Percentiles rank a stretch among this genome's conserved stretches.
Conservation (phyloP, 2,113 vertebrate species). For the Circaetus cinerascens region DNA sequence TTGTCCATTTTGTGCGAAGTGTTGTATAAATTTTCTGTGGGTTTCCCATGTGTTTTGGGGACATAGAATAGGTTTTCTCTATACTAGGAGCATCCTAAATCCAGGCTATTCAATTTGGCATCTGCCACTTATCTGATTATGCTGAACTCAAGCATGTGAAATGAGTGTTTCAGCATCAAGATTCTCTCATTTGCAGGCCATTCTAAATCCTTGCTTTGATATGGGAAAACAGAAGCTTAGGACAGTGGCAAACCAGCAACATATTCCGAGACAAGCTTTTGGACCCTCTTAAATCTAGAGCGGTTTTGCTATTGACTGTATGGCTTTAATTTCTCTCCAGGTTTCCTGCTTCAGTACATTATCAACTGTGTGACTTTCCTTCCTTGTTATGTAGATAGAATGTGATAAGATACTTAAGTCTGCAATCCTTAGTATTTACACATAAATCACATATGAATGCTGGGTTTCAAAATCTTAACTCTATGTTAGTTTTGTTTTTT, state of each 20-base stretch:
- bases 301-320: neutral
- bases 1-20: neutral
- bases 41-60: neutral
- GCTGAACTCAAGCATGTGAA: neutral
- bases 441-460: accelerated
- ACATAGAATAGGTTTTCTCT: neutral
- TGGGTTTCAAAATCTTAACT: neutral
- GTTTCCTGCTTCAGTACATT: neutral
- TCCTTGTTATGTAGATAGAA: neutral
- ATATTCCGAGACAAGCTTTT: neutral
- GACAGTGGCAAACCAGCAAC: neutral
- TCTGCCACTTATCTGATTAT: neutral
- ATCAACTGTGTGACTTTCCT: neutral
- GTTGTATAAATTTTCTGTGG: neutral
- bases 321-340: neutral
- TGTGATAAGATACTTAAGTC: neutral
- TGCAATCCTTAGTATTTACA: neutral
- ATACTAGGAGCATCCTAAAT: neutral
- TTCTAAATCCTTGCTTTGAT: neutral
- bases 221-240: neutral
- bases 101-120: neutral
- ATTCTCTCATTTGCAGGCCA: neutral
- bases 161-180: neutral
- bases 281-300: neutral
- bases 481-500: accelerated